These are phyloP conservation scores for Chamaea fasciata DNA, from an alignment of 2,113 vertebrate species.

Conservation along the genomic window DNA sequence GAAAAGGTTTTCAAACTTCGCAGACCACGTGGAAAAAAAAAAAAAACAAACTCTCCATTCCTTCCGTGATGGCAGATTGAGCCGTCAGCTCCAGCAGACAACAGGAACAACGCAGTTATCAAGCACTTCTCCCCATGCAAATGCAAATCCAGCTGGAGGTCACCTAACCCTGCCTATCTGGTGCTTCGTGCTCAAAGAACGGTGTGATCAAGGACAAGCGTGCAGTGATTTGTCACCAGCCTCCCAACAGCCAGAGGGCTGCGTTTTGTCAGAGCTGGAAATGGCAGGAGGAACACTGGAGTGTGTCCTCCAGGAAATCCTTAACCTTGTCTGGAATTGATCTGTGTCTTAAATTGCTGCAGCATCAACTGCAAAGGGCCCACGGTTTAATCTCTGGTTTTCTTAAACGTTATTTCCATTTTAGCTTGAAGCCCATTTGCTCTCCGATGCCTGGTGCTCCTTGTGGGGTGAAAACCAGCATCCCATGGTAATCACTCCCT, in stretches of 20 bases:
- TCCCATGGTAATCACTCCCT: neutral
- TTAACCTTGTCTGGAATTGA: neutral
- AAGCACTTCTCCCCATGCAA: neutral
- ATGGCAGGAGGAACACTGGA: neutral
- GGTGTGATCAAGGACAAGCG: neutral
- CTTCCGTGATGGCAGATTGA: neutral
- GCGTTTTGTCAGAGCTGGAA: neutral
- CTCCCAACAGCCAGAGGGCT: neutral
- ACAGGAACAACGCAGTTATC: neutral
- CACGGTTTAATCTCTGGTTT: neutral
- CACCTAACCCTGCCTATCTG: neutral
- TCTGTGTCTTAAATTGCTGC: fast-evolving
- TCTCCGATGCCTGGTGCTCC: neutral
- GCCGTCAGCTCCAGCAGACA: neutral
- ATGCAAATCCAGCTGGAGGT: neutral
- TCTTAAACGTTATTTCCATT: neutral
- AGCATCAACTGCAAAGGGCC: neutral
- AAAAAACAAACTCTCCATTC: neutral
- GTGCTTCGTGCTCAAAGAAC: neutral
- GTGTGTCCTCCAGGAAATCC: neutral
- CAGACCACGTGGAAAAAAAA: neutral
- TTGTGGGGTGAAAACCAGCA: neutral
- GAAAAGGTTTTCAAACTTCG: neutral
- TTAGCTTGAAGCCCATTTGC: neutral
- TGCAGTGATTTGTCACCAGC: neutral